Evolutionary conservation across 2,113 vertebrate species (phyloP).

Genomic region (Scartelaos histophorus): DNA sequence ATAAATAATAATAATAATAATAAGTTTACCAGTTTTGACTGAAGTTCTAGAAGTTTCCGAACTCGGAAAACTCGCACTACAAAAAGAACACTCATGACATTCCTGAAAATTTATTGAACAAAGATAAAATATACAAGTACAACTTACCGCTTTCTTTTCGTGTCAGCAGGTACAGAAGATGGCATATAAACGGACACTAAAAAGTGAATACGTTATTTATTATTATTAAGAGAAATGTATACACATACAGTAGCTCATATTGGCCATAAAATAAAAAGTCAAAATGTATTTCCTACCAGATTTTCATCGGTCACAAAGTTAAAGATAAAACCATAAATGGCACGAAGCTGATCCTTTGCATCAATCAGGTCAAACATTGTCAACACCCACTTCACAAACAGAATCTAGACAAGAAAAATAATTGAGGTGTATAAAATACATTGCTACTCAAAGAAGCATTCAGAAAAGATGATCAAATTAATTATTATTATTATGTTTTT

Average conservation of each 20-base stretch:
- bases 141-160: slow-evolving; percentile 87
- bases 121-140: neutral
- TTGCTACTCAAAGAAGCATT: neutral
- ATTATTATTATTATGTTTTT: neutral
- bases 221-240: neutral
- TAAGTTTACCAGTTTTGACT: slow-evolving; percentile 84
- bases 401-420: slow-evolving; percentile 72
- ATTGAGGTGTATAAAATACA: neutral
- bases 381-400: slow-evolving; percentile 92
- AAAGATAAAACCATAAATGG: slow-evolving; percentile 93
- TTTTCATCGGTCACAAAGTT: slow-evolving; percentile 84
- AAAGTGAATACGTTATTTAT: slow-evolving; percentile 34
- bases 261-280: neutral
- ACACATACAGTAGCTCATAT: neutral
- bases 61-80: slow-evolving; percentile 89
- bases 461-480: too few relatives aligned
- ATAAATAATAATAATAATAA: neutral
- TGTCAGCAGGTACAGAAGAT: slow-evolving; percentile 90
- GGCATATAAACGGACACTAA: slow-evolving; percentile 89
- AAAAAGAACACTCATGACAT: slow-evolving; percentile 11
- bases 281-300: slow-evolving; percentile 78
- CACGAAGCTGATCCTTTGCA: slow-evolving; percentile 83
- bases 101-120: neutral
- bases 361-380: slow-evolving; percentile 92
- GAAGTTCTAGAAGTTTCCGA: slow-evolving; percentile 86